phyloP scores from a whole-genome alignment of 2,113 vertebrate species.

The Sturnira hondurensis region DNA sequence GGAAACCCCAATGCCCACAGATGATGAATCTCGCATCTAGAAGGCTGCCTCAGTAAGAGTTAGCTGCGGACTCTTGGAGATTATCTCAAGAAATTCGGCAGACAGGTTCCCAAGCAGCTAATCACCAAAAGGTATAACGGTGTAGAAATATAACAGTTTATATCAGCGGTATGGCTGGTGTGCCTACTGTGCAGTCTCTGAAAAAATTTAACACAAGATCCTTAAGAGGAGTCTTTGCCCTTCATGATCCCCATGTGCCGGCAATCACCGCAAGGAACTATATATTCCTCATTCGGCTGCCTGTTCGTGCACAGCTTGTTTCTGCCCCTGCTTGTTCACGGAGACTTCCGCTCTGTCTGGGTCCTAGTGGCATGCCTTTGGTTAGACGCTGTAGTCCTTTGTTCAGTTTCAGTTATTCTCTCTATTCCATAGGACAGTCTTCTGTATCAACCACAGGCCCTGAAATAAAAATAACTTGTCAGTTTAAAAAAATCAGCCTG shows the following conservation, averaged over 20 bases:
- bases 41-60: not conserved
- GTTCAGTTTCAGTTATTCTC: not conserved
- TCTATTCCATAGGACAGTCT: not conserved
- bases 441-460: not conserved
- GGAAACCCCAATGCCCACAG: not conserved
- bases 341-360: not conserved
- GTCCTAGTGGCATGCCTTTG: not conserved
- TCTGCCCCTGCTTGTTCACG: not conserved
- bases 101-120: not conserved
- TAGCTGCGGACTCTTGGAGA: not conserved
- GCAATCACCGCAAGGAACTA: not conserved
- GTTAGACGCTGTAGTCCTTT: not conserved
- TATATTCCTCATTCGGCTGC: not conserved
- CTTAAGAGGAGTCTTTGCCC: not conserved
- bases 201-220: not conserved
- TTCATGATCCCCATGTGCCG: not conserved
- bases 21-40: not conserved
- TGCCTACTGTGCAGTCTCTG: not conserved
- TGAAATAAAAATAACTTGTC: not conserved
- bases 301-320: fast-evolving
- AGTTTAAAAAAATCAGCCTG: not conserved
- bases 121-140: not conserved
- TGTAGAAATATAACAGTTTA: not conserved
- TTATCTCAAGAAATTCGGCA: not conserved
- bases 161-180: not conserved